These are phyloP conservation scores for Gymnobelideus leadbeateri DNA, from an alignment of 2,113 vertebrate genomes.

Conservation along the genomic window DNA sequence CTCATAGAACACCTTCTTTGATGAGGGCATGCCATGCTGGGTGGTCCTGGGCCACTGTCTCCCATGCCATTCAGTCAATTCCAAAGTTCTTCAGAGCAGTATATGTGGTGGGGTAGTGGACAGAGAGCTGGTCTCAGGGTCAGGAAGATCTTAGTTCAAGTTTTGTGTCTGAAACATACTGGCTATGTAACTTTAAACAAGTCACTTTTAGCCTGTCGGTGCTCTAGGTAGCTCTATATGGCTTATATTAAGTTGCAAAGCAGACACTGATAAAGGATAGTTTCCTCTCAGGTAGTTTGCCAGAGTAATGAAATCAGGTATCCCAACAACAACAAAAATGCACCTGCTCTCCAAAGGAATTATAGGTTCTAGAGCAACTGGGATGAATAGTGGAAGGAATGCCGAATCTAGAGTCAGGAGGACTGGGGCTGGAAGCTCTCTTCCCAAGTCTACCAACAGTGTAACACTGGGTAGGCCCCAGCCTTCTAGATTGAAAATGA, in stretches of 20 bases:
- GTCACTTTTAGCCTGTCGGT: background rate
- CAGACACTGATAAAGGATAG: background rate
- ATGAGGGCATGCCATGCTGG: too few relatives aligned
- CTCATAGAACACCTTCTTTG: too few relatives aligned
- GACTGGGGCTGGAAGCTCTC: background rate
- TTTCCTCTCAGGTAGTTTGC: background rate
- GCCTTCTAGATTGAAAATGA: background rate
- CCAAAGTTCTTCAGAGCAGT: background rate
- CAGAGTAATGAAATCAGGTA: background rate
- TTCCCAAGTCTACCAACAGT: background rate
- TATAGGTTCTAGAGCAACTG: background rate
- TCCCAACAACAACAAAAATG: background rate
- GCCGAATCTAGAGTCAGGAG: background rate
- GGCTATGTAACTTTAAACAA: background rate
- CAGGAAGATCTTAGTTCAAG: background rate
- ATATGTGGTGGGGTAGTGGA: background rate
- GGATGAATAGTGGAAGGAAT: background rate
- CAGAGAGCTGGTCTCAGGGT: background rate
- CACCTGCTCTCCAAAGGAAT: background rate
- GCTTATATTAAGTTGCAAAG: background rate
- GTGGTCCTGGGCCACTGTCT: too few relatives aligned
- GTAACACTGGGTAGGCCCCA: background rate
- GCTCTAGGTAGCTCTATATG: background rate
- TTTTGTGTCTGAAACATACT: background rate
- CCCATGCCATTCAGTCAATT: too few relatives aligned